Conservation (phyloP, 2,113 vertebrate species). For the Barnardius zonarius region DNA sequence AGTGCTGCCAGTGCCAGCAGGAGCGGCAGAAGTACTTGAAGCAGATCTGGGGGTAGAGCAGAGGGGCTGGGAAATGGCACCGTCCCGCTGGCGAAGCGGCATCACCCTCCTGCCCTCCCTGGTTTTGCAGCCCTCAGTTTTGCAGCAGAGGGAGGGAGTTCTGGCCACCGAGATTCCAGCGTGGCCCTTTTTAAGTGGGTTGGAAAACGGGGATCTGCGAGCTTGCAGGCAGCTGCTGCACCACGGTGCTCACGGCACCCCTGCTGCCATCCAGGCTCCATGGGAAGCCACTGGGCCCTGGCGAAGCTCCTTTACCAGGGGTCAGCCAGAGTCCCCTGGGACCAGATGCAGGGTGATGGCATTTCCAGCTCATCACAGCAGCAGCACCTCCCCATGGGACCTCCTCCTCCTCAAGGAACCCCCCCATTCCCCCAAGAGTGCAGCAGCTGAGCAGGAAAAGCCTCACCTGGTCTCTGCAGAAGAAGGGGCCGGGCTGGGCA, state of each 20-base stretch:
- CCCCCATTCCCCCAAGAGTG: rapidly evolving
- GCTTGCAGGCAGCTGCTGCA: background rate
- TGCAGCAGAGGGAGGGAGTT: background rate
- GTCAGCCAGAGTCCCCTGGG: background rate
- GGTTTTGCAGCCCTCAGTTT: rapidly evolving
- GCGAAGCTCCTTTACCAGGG: background rate
- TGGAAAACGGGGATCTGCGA: background rate
- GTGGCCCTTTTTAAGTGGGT: rapidly evolving
- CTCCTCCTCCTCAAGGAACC: rapidly evolving
- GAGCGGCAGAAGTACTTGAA: constrained; percentile 99
- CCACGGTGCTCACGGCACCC: background rate
- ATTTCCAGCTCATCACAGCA: background rate
- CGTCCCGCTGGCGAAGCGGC: rapidly evolving
- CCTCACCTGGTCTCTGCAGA: constrained; percentile 95
- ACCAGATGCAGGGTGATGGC: rapidly evolving
- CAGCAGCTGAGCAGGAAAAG: background rate
- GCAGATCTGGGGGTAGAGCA: constrained; percentile 80
- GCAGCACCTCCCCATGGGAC: background rate
- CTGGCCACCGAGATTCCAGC: background rate
- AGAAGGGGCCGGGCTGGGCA: constrained; percentile 93
- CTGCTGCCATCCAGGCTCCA: rapidly evolving
- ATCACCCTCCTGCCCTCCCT: rapidly evolving
- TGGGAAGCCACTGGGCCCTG: background rate
- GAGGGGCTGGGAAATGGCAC: background rate
- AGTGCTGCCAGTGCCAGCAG: constrained; percentile 99